Evolutionary conservation across 2,797 vertebrate species (phyloP).

Genomic region (Channa striata): DNA sequence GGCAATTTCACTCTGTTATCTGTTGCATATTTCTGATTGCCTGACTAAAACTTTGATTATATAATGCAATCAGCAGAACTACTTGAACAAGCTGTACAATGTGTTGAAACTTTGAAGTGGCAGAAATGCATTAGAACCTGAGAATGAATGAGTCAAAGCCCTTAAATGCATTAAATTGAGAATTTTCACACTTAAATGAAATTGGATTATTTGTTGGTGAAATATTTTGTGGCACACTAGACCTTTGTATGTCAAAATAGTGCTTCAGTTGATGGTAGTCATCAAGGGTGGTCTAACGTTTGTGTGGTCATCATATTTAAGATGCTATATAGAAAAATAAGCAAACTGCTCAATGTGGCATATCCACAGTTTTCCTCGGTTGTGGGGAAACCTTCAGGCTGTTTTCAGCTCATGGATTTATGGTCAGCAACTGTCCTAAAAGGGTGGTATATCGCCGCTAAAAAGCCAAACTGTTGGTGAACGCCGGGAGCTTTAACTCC

Average conservation of each 20-base stretch:
- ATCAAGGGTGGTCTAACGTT: slow-evolving; percentile 6
- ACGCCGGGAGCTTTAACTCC: no score
- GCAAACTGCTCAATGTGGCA: background rate
- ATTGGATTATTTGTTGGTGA: slow-evolving; percentile 42
- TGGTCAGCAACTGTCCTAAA: background rate
- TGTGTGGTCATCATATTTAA: background rate
- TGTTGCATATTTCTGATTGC: slow-evolving; percentile 57
- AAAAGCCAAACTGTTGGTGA: no score
- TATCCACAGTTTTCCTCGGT: background rate
- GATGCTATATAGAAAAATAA: background rate
- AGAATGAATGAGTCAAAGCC: slow-evolving; percentile 44
- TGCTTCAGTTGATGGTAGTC: no score
- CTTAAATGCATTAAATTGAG: slow-evolving; percentile 19
- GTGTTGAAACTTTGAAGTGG: slow-evolving; percentile 39
- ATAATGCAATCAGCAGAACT: slow-evolving; percentile 57
- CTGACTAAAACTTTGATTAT: slow-evolving; percentile 51
- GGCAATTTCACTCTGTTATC: slow-evolving; percentile 45
- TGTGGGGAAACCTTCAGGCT: background rate
- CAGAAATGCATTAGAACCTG: slow-evolving; percentile 11
- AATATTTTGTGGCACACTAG: slow-evolving; percentile 20
- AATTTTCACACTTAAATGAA: slow-evolving; percentile 25
- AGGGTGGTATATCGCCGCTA: no score
- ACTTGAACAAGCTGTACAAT: slow-evolving; percentile 48
- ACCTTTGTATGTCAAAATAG: slow-evolving; percentile 33
- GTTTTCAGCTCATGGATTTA: background rate